Evolutionary conservation across 2,113 vertebrate species (phyloP).

Genomic region (Otolemur garnettii): DNA sequence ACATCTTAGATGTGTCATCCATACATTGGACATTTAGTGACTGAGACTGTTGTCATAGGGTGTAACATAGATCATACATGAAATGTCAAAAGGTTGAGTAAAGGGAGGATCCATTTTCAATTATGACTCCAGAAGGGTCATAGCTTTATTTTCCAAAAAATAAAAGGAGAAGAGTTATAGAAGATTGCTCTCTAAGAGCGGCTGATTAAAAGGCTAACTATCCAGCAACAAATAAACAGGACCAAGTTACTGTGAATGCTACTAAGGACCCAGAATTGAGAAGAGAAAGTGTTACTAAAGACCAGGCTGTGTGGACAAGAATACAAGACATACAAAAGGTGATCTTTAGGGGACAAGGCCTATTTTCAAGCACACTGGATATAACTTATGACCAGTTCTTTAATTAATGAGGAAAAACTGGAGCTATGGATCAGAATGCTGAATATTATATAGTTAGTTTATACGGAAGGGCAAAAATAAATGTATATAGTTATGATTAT

Average conservation of each 20-base stretch:
- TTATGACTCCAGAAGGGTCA: background rate
- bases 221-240: background rate
- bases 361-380: background rate
- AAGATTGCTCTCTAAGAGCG: background rate
- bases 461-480: background rate
- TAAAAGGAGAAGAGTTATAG: background rate
- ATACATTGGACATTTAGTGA: background rate
- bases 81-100: background rate
- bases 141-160: conserved; percentile 45
- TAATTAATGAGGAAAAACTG: background rate
- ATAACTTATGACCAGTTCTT: background rate
- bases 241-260: background rate
- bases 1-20: background rate
- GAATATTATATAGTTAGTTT: background rate
- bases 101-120: background rate
- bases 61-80: background rate
- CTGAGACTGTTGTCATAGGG: background rate
- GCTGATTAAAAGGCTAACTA: background rate
- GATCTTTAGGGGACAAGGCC: background rate
- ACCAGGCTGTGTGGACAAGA: background rate
- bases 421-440: background rate
- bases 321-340: background rate
- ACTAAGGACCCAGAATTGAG: background rate
- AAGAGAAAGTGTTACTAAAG: background rate
- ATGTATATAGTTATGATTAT: background rate